Evolutionary conservation across 2,888 invertebrate genomes (phyloP), one percentile per base, ranked within the genome.

Genomic region (Peribatodes rhomboidaria): DNA sequence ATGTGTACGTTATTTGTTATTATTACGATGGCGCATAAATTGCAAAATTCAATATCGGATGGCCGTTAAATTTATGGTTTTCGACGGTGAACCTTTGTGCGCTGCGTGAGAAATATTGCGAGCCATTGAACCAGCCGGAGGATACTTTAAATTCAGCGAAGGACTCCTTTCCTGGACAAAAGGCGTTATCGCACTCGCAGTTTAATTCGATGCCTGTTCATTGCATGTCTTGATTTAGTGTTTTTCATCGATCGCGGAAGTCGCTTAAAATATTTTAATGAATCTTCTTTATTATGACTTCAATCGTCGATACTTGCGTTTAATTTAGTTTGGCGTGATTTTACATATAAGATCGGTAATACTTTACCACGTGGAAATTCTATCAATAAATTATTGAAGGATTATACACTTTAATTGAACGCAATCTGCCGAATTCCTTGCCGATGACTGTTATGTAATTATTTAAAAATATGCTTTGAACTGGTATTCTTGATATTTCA

Each of bases 1-100:
- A 80, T 71, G 73, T 73, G 68, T 65, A 64, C 71, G 65, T 75
- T 78, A 79, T 80, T 39, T 10, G 60, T 79, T 77, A 74, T 81
- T 82, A 74, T 85, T 81, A 80, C 76, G 72, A 71, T 75, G 76
- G 73, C 65, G 75, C 81, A 82, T 85, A 88, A 83, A 86, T 88
- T 83, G 78, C 82, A 82, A 84, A 87, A 85, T 84, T 86, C 88
- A 85, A 88, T 90, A 90, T 89, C 80, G 80, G 72, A 80, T 78
- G 82, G 74, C 80, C 73, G 82, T 90, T 86, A 88, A 89, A 83
- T 87, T 83, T 88, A 88, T 87, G 82, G 80, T 82, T 82, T 80
- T 84, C 80, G 84, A 83, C 82, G 82, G 69, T 78, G 65, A 77
- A 78, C 81, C 82, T 85, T 88, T 87, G 84, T 84, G 78, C 74